Evolutionary conservation across 2,888 invertebrate species (phyloP), one percentile per base, ranked within the genome.

Genomic region (Drosophila eohydei): DNA sequence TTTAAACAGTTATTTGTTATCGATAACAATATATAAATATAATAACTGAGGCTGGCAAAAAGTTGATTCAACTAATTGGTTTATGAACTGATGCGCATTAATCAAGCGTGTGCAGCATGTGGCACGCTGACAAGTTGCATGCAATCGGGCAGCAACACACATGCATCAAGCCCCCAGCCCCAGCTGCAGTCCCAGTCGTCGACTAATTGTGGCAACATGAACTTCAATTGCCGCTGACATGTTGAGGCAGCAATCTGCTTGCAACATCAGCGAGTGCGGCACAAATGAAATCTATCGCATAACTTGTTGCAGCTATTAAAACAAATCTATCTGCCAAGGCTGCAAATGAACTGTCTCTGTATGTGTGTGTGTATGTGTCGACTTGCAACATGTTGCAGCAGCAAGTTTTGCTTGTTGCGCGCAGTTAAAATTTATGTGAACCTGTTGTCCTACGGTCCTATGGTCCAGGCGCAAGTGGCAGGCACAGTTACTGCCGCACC

Each of bases 291-390:
- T 71, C 75, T 81, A 69, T 81, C 65, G 75, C 78, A 74, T 78
- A 77, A 71, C 81, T 74, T 79, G 68, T 62, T 34, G 71, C 43
- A 64, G 81, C 81, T 78, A 78, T 78, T 81, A 78, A 81, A 81
- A 78, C 78, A 78, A 78, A 78, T 78, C 82, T 82, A 79, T 79
- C 79, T 82, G 77, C 78, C 59, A 76, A 70, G 77, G 62, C 77
- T 76, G 76, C 59, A 77, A 78, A 78, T 81, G 61, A 72, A 81
- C 62, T 64, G 1, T 14, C 26, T 26, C 1, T 46, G 26, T 67
- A 32, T 74, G 56, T 63, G 38, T 58, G 44, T 34, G 21, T 38
- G 26, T 52, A 34, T 48, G 46, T 48, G 4, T 4, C 2, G 26
- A 38, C 54, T 66, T 32, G 72, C 78, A 76, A 80, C 76, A 80